Base-by-base conservation (phyloP, 2,888 invertebrate genomes). In the Parascotia fuliginaria region DNA sequence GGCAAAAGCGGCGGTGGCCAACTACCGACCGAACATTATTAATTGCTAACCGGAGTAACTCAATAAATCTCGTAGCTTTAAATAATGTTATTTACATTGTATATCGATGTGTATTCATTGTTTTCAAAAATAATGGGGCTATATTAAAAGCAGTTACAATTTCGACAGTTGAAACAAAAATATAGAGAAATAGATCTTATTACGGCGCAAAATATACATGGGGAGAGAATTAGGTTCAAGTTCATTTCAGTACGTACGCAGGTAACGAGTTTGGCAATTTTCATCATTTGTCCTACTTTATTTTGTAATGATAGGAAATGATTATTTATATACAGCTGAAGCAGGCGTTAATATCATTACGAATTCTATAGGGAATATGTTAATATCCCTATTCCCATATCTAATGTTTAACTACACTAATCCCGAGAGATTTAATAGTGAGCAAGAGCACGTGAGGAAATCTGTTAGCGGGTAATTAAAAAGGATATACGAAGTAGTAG, bases 81-180 rank as follows among this genome's bases (percentile, higher is more conserved):
- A 66, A 60, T 70, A 58, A 60, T 65, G 62, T 66, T 69, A 66
- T 70, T 68, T 62, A 67, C 58, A 60, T 56, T 46, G 43, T 38
- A 49, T 56, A 52, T 56, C 55, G 51, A 41, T 47, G 43, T 47
- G 44, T 55, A 70, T 62, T 60, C 52, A 62, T 62, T 62, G 63
- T 55, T 46, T 55, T 55, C 40, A 57, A 55, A 46, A 29, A 50
- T 57, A 61, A 60, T 62, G 46, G 59, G 59, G 57, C 48, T 54
- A 53, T 62, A 61, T 54, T 55, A 55, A 60, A 60, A 31, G 54
- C 47, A 39, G 55, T 65, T 52, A 65, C 34, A 40, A 48, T 31
- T 41, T 27, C 40, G 33, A 42, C 32, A 22, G 19, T 6, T 12
- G 46, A 55, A 39, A 46, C 50, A 69, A 57, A 68, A 58, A 49